Conservation (phyloP, 1,140 invertebrate genomes). For the Atta colombica region DNA sequence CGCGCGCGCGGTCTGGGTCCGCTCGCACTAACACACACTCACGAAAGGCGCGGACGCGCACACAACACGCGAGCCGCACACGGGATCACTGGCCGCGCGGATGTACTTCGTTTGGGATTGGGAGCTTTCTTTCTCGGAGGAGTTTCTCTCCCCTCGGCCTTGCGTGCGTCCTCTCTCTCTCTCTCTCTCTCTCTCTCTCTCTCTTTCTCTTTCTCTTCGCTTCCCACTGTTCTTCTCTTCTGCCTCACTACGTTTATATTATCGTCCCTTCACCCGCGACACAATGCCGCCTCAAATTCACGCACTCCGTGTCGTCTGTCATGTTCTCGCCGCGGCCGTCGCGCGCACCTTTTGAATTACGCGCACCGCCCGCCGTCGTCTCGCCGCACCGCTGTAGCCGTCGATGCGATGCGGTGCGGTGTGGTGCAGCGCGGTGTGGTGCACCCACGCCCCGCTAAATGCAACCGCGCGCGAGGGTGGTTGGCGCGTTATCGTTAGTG, state of each 20-base stretch:
- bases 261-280: slow-evolving; percentile 42
- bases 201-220: neutral
- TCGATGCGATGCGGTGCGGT: slow-evolving; percentile 14
- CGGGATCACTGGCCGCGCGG: slow-evolving; percentile 49
- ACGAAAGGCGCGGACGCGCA: slow-evolving; percentile 51
- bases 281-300: slow-evolving; percentile 44
- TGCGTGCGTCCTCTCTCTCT: neutral
- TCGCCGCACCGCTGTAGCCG: slow-evolving; percentile 35
- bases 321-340: slow-evolving; percentile 52
- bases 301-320: slow-evolving; percentile 54
- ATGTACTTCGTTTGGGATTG: slow-evolving; percentile 25
- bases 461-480: slow-evolving; percentile 48
- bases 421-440: neutral
- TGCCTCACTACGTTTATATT: slow-evolving; percentile 47
- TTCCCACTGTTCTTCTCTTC: neutral
- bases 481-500: slow-evolving; percentile 45
- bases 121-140: slow-evolving; percentile 62
- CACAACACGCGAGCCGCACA: slow-evolving; percentile 46
- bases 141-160: slow-evolving; percentile 47
- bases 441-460: slow-evolving; percentile 70
- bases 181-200: no score
- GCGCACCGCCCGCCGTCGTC: slow-evolving; percentile 37
- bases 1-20: slow-evolving; percentile 26
- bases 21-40: slow-evolving; percentile 49
- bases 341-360: slow-evolving; percentile 64